phyloP scores from a whole-genome alignment of 2,888 invertebrate species.

The Opisthograptis luteolata region DNA sequence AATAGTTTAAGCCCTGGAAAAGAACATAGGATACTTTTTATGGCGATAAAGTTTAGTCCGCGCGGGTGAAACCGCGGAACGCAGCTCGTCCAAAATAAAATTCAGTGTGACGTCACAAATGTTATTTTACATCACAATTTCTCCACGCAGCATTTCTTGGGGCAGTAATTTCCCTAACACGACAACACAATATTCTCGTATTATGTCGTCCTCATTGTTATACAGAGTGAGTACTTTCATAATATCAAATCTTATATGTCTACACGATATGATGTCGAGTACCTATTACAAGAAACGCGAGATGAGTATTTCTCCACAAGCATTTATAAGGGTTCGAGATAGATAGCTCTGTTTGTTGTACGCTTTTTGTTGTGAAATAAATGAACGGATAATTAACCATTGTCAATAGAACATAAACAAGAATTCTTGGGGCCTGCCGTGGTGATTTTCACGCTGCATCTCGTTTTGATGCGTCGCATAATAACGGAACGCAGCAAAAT shows the following conservation, averaged over 20 bases:
- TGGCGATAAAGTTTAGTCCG: no score
- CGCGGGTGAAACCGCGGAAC: no score
- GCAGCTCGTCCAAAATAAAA: no score
- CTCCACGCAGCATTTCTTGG: background rate
- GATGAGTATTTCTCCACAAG: constrained; percentile 20
- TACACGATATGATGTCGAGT: constrained; percentile 34
- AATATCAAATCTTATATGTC: constrained; percentile 18
- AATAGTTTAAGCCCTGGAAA: no score
- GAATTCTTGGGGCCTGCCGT: constrained; percentile 14
- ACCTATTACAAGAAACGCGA: constrained; percentile 34
- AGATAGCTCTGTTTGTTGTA: constrained; percentile 28
- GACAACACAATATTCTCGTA: constrained; percentile 16
- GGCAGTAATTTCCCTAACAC: constrained; percentile 12
- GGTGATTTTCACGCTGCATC: no score
- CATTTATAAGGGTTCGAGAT: constrained; percentile 34
- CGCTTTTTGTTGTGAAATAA: constrained; percentile 29
- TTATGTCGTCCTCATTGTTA: constrained; percentile 11
- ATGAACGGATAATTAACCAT: constrained; percentile 35
- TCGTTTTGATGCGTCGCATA: no score
- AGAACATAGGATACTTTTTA: no score
- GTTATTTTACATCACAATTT: no score
- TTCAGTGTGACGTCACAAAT: no score
- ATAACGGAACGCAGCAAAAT: no score
- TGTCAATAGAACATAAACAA: constrained; percentile 35
- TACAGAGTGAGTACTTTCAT: constrained; percentile 10